Conservation (phyloP, 1,140 invertebrate species). For the Nasonia longicornis region DNA sequence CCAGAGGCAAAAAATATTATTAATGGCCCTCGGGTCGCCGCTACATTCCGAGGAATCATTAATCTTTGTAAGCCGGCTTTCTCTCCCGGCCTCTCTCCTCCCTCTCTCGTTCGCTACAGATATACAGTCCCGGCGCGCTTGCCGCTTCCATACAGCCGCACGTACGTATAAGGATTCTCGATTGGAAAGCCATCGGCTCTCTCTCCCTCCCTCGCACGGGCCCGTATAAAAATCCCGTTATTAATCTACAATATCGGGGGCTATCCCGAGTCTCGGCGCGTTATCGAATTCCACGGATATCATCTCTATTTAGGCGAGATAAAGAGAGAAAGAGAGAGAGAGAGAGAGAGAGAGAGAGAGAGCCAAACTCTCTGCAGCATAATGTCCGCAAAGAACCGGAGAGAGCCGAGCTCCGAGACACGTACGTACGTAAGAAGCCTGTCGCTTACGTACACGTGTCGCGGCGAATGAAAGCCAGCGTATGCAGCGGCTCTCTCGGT, state of each 20-base stretch:
- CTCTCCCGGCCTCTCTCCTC: neutral
- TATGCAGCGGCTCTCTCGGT: too few species aligned
- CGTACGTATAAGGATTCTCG: neutral
- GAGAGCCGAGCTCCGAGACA: too few species aligned
- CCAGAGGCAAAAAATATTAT: conserved; percentile 46
- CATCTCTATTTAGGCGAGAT: neutral
- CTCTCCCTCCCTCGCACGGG: neutral
- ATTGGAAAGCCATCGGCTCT: conserved; percentile 9
- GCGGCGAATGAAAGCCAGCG: too few species aligned
- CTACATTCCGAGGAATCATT: conserved; percentile 45
- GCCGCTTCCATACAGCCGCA: neutral
- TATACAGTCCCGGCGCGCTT: neutral
- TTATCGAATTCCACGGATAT: conserved; percentile 31
- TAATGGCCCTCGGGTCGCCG: conserved; percentile 29
- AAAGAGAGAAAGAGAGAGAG: too few species aligned
- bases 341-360: too few species aligned
- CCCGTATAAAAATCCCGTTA: neutral
- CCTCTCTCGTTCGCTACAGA: neutral
- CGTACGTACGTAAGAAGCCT: neutral
- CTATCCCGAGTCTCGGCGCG: neutral
- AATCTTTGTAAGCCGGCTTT: conserved; percentile 43
- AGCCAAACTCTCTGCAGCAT: too few species aligned
- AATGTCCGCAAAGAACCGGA: too few species aligned
- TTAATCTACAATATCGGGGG: conserved; percentile 9
- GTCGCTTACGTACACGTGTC: too few species aligned